Base-by-base conservation (phyloP, 2,888 invertebrate species). In the Arctia plantaginis region DNA sequence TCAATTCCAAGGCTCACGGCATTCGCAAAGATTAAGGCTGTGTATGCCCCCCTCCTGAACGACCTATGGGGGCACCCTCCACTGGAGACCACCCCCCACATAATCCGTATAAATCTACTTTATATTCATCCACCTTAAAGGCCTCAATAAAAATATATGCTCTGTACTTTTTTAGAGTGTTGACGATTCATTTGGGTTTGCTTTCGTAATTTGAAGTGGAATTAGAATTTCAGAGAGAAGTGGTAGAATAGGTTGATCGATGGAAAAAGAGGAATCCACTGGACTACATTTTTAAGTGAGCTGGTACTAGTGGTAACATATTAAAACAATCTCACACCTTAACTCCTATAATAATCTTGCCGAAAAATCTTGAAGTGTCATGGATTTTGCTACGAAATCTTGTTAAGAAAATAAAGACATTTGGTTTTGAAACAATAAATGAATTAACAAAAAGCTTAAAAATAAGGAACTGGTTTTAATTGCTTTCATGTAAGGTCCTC, bases 91-190 rank as follows among this genome's bases (percentile, higher is more conserved):
- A 84, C 86, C 88, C 87, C 88, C 90, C 90, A 89, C 91, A 93
- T 95, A 95, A 95, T 95, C 94, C 94, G 83, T 90, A 93, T 93
- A 93, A 95, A 94, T 95, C 95, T 94, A 93, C 90, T 95, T 95
- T 95, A 95, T 94, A 94, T 94, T 95, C 94, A 95, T 95, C 95
- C 95, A 95, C 95, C 94, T 95, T 95, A 94, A 95, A 94, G 92
- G 91, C 93, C 90, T 90, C 92, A 93, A 94, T 95, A 94, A 95
- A 95, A 94, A 91, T 90, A 91, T 91, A 91, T 91, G 65, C 69
- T 87, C 90, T 90, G 89, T 90, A 90, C 88, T 90, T 90, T 90
- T 90, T 90, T 73, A 76, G 81, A 85, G 82, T 87, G 87, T 87
- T 84, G 85, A 85, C 84, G 77, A 84, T 82, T 85, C 79, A 84